Conservation (phyloP, 2,113 vertebrate species). For the Brachirus orientalis region DNA sequence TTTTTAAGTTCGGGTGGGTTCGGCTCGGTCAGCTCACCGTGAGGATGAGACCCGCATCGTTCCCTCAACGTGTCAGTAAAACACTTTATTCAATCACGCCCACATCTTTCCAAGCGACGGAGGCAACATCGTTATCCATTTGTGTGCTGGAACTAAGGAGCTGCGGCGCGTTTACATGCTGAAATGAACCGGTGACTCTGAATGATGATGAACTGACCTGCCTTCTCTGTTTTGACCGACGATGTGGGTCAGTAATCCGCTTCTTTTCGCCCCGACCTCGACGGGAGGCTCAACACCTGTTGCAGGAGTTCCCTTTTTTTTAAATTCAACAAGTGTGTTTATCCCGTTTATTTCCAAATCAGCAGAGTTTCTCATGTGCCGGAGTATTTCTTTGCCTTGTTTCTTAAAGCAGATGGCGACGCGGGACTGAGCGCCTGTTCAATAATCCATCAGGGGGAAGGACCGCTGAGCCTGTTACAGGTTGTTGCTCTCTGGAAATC, state of each 20-base stretch:
- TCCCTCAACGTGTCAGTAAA: slow-evolving; percentile 10
- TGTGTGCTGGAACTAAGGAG: background rate
- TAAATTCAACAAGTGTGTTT: background rate
- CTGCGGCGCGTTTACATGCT: slow-evolving; percentile 15
- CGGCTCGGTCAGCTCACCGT: slow-evolving; percentile 50
- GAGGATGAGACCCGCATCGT: slow-evolving; percentile 30
- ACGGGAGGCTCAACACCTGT: slow-evolving; percentile 46
- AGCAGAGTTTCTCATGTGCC: slow-evolving; percentile 12
- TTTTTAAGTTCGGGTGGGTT: background rate
- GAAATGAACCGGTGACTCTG: background rate
- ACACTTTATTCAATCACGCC: background rate
- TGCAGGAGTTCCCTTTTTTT: background rate
- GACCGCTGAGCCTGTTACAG: slow-evolving; percentile 67
- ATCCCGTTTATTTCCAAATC: background rate
- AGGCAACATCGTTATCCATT: background rate
- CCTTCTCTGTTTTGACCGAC: slow-evolving; percentile 4
- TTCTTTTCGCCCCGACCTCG: background rate
- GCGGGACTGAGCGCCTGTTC: slow-evolving; percentile 76
- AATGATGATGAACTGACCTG: slow-evolving; percentile 14
- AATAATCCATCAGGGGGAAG: slow-evolving; percentile 85
- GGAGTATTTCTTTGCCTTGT: slow-evolving; percentile 63
- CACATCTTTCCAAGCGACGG: slow-evolving; percentile 19
- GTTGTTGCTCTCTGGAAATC: slow-evolving; percentile 69
- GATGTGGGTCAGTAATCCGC: slow-evolving; percentile 13
- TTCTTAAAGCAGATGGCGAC: slow-evolving; percentile 70